A percentile compares a stretch with the other conserved stretches of the same genome.
phyloP scores from a whole-genome alignment of 2,797 vertebrate species.

The Hafferia zeledoni region DNA sequence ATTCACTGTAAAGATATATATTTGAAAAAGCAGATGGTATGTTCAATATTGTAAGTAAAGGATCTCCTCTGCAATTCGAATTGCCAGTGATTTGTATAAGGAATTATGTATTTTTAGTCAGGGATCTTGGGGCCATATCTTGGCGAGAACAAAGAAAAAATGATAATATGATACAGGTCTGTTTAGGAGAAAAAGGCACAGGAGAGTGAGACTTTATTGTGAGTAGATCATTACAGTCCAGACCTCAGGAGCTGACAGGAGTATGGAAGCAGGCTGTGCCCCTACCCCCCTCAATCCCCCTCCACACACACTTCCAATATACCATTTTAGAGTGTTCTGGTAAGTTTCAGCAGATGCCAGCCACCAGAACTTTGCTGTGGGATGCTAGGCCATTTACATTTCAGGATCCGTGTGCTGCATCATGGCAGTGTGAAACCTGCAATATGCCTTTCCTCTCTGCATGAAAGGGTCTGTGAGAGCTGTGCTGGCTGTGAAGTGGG shows the following conservation, averaged over 20 bases:
- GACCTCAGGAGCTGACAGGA: neutral
- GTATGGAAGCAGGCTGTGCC: neutral
- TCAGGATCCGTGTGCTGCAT: neutral
- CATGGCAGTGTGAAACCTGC: neutral
- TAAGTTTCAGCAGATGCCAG: neutral
- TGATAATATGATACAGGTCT: neutral
- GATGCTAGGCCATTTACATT: neutral
- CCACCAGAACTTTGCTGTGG: neutral
- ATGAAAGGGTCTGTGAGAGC: accelerated
- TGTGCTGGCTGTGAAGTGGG: neutral
- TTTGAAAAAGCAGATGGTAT: neutral
- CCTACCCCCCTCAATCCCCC: too few species aligned
- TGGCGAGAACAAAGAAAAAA: neutral
- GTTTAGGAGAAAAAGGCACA: neutral
- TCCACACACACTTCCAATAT: too few species aligned
- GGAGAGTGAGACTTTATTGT: neutral
- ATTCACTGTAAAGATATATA: neutral
- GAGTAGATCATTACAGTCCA: neutral
- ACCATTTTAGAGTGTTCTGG: neutral
- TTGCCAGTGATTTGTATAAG: neutral
- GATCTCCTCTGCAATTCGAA: neutral
- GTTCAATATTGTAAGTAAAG: neutral
- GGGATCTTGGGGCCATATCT: neutral
- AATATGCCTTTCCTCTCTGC: neutral
- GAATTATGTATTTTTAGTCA: neutral